phyloP scores from a whole-genome alignment of 2,113 vertebrate genomes.

The Himantopus leucocephalus region DNA sequence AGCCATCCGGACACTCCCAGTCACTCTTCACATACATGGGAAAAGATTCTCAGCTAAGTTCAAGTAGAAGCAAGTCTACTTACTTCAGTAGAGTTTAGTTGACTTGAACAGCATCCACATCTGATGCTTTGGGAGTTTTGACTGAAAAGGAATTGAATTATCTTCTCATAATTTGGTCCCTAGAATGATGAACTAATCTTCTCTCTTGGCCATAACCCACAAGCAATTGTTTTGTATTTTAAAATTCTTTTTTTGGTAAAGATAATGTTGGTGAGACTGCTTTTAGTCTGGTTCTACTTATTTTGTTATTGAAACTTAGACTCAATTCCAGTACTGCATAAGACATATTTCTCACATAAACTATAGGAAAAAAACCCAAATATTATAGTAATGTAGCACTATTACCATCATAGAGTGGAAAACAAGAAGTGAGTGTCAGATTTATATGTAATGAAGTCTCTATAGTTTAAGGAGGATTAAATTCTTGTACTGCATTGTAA shows the following conservation, averaged over 20 bases:
- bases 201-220: neutral
- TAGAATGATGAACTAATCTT: neutral
- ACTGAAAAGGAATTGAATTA: neutral
- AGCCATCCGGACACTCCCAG: neutral
- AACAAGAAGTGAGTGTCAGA: neutral
- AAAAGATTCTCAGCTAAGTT: neutral
- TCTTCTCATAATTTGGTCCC: neutral
- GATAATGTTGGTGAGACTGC: neutral
- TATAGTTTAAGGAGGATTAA: conserved; percentile 9
- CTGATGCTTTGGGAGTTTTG: neutral
- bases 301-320: neutral
- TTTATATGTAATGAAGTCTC: neutral
- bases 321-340: neutral
- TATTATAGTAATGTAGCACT: neutral
- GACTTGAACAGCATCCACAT: neutral
- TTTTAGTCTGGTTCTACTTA: neutral
- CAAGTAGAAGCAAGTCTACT: neutral
- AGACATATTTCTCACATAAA: neutral
- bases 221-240: neutral
- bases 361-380: neutral
- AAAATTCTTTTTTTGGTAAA: neutral
- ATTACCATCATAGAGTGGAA: neutral
- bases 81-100: neutral
- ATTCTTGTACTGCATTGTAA: neutral
- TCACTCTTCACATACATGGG: neutral